Conservation (phyloP, 2,797 vertebrate genomes). For the Graptemys geographica region DNA sequence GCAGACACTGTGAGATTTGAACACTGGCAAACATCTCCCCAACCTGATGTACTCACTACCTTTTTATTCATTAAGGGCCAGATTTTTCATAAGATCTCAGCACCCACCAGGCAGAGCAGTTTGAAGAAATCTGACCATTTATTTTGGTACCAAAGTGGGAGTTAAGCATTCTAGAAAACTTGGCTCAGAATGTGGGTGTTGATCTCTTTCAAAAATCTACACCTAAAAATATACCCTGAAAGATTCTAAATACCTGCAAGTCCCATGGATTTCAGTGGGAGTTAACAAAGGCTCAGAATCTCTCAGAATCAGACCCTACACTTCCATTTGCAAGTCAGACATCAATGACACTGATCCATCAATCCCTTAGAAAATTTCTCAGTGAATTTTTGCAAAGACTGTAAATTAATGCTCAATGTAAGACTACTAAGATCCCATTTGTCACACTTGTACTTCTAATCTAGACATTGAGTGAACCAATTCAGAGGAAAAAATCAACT, state of each 20-base stretch:
- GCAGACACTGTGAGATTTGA: background rate
- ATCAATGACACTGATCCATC: background rate
- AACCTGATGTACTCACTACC: background rate
- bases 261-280: background rate
- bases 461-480: background rate
- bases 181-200: background rate
- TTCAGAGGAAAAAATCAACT: background rate
- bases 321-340: background rate
- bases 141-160: background rate
- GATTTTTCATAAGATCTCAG: background rate
- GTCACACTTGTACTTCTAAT: background rate
- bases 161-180: background rate
- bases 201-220: background rate
- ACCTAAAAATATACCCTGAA: background rate
- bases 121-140: background rate
- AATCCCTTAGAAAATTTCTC: background rate
- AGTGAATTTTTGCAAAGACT: background rate
- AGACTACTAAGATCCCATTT: background rate
- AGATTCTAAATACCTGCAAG: background rate
- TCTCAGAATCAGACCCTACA: background rate
- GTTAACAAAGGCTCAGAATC: background rate
- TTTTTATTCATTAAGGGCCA: fast-evolving
- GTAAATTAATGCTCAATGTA: background rate
- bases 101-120: background rate
- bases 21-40: background rate